Conservation (phyloP, 2,888 invertebrate species). For the Balanococcus diminutus region DNA sequence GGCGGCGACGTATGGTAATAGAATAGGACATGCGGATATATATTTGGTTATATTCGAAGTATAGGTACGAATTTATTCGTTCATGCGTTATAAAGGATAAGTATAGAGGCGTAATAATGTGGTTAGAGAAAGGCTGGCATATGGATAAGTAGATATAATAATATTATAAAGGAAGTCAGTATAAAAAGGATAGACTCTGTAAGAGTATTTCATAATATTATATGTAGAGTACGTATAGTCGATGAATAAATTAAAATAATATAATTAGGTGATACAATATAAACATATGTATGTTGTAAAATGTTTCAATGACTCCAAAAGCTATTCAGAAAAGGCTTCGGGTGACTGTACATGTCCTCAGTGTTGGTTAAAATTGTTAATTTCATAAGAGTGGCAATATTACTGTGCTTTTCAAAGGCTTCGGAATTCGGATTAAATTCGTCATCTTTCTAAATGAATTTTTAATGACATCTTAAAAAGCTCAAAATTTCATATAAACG, state of each 20-base stretch:
- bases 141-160: not conserved
- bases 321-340: not conserved
- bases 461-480: not conserved
- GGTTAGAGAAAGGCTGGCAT: not conserved
- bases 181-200: not conserved
- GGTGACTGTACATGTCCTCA: constrained; percentile 7
- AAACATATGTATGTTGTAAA: not conserved
- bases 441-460: too few species aligned
- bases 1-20: not conserved
- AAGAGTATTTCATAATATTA: too few species aligned
- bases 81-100: not conserved
- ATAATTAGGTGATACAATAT: too few species aligned
- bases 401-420: not conserved
- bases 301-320: not conserved
- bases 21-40: not conserved
- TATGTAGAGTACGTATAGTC: not conserved
- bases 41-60: not conserved
- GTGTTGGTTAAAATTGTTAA: not conserved
- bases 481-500: too few species aligned
- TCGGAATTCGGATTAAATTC: not conserved
- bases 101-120: not conserved
- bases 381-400: not conserved
- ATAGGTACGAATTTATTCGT: not conserved
- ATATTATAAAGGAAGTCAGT: not conserved
- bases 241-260: not conserved